Base-by-base conservation (phyloP, 2,797 vertebrate species). In the Vespertilio murinus region DNA sequence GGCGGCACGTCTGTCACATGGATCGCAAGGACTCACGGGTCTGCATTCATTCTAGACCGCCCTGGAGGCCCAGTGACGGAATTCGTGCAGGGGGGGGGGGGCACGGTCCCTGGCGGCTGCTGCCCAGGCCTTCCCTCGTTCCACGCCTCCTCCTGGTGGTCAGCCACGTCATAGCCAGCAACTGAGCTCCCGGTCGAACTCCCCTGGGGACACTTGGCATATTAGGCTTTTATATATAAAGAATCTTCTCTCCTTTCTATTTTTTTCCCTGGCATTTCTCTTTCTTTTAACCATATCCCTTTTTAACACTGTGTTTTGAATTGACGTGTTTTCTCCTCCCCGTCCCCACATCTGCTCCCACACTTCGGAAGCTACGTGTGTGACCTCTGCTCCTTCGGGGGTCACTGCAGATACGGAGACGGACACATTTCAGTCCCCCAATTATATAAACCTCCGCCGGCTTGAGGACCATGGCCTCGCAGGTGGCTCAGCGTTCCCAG, bases 271-370 rank as follows among this genome's bases (percentile, higher is more conserved):
- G 38, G 47, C 4, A 17, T 30, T 70, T n/a, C 28, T 25, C 6
- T 80, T 75, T 25, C 17, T 18, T 33, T 33, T 18, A 20, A 9
- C 17, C 49, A 45, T 52, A 8, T 20, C 0, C 59, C 14, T 38
- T 42, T 18, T 16, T 9, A 12, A 52, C 12, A 30, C 11, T 1
- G 2, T 52, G 0, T 16, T 83, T 80, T 14, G 35, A 56, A 35
- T 23, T 35, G n/a, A 56, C 42, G 56, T 17, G 23, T 59, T 65
- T 83, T 45, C 30, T 38, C 10, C 4, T 54, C 20, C 12, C 45
- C 4, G 23, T 17, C 6, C 1, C 28, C 4, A 16, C 16, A 0
- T 20, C 12, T 0, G 12, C 1, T 7, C 18, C 7, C 6, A 17
- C 13, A 9, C 3, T 28, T 70, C 17, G 11, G 42, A 42, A 42